Percentiles rank a stretch among this genome's conserved stretches.
Evolutionary conservation across 53 echinoderm and acorn worm species (phyloP).

Genomic region (Actinopyga echinites): DNA sequence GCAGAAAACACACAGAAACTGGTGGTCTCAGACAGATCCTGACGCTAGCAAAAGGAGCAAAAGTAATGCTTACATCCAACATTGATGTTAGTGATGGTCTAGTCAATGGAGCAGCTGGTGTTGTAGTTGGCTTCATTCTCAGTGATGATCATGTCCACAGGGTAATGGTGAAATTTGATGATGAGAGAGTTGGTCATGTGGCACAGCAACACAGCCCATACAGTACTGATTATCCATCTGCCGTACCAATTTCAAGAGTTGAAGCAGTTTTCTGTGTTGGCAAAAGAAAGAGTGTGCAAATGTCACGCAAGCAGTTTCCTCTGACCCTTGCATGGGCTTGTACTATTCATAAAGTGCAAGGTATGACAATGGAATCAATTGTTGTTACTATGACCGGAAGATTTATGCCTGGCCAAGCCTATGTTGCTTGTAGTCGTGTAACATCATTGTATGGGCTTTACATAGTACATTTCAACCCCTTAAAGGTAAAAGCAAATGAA

Average conservation of each 20-base stretch:
- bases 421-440: slow-evolving; percentile 45
- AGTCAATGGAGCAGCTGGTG: slow-evolving; percentile 62
- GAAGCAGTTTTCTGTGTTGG: slow-evolving; percentile 7
- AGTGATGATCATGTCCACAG: neutral
- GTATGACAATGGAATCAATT: slow-evolving; percentile 39
- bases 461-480: slow-evolving; percentile 8
- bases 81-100: slow-evolving; percentile 57
- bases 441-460: slow-evolving; percentile 40
- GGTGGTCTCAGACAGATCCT: slow-evolving; percentile 30
- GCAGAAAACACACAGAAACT: slow-evolving; percentile 18
- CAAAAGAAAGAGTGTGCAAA: slow-evolving; percentile 13
- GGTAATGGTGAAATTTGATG: neutral
- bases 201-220: slow-evolving; percentile 9
- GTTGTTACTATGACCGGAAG: slow-evolving; percentile 43
- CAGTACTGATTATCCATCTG: slow-evolving; percentile 1
- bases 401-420: slow-evolving; percentile 47
- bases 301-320: slow-evolving; percentile 38
- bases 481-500: slow-evolving; percentile 22
- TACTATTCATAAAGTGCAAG: slow-evolving; percentile 63
- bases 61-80: slow-evolving; percentile 53
- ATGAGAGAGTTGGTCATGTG: neutral
- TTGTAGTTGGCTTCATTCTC: neutral
- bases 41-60: slow-evolving; percentile 43
- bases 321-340: slow-evolving; percentile 52
- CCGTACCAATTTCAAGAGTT: slow-evolving; percentile 24